Evolutionary conservation across 92 coral and sea anemone species (phyloP).

Genomic region (Porites cylindrica): DNA sequence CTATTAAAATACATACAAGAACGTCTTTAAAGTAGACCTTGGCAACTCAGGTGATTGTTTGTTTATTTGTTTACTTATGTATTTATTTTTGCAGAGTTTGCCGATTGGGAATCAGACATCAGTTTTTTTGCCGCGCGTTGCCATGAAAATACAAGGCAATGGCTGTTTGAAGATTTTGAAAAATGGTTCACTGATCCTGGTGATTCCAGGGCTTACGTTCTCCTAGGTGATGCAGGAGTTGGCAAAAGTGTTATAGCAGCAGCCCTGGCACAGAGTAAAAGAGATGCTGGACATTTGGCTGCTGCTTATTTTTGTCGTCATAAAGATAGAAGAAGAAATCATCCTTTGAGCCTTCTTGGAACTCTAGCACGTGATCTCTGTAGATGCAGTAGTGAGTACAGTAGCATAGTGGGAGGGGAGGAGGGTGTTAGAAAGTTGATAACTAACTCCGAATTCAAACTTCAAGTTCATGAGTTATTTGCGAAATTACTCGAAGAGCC

Average conservation of each 20-base stretch:
- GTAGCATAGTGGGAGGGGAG: conserved; percentile 28
- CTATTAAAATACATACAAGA: too few relatives aligned
- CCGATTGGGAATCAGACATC: conserved; percentile 51
- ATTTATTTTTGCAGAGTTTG: conserved; percentile 20
- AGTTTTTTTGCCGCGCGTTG: conserved; percentile 14
- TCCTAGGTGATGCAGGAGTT: conserved; percentile 68
- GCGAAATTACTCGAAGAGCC: conserved; percentile 64
- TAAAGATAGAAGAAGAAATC: conserved; percentile 44
- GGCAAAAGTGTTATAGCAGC: conserved; percentile 71
- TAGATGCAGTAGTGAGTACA: conserved; percentile 29
- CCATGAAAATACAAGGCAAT: conserved; percentile 54
- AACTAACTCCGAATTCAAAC: conserved; percentile 31
- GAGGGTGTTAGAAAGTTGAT: conserved; percentile 23
- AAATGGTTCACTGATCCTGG: conserved; percentile 50
- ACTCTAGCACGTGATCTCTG: conserved; percentile 47
- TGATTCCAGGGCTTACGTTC: conserved; percentile 60
- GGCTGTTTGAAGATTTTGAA: conserved; percentile 54
- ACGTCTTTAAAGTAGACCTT: too few relatives aligned
- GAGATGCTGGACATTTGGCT: conserved; percentile 17
- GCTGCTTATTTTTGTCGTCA: conserved; percentile 65
- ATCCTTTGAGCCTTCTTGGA: conserved; percentile 56
- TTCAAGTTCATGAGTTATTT: conserved; percentile 40
- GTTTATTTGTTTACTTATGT: too few relatives aligned
- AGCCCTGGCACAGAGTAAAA: conserved; percentile 40
- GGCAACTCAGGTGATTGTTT: too few relatives aligned